These are phyloP conservation scores for Scyliorhinus canicula DNA, from an alignment of 2,797 vertebrate genomes.

Conservation along the genomic window DNA sequence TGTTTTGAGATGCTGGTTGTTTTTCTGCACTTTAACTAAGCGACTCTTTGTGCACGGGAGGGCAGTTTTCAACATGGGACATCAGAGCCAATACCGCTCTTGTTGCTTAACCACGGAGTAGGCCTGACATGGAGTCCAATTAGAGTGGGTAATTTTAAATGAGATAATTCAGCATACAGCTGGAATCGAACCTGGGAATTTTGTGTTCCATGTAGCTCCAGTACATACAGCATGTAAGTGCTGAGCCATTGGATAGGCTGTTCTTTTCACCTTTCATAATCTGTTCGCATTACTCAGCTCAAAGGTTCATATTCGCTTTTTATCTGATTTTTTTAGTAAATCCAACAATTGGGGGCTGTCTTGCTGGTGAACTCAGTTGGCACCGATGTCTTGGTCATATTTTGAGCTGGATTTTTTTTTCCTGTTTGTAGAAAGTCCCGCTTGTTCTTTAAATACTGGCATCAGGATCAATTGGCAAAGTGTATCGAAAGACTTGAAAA, in stretches of 20 bases:
- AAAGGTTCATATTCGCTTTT: not conserved
- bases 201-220: not conserved
- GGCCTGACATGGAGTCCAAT: not conserved
- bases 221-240: not conserved
- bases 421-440: constrained; percentile 53
- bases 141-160: not conserved
- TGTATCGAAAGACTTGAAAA: constrained; percentile 51
- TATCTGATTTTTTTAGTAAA: not conserved
- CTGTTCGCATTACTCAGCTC: not conserved
- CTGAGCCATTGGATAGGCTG: not conserved
- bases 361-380: not conserved
- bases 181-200: not conserved
- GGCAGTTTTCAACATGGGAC: not conserved
- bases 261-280: not conserved
- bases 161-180: not conserved
- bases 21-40: not conserved
- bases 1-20: not conserved
- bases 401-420: constrained; percentile 36
- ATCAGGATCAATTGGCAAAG: constrained; percentile 60
- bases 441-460: constrained; percentile 70
- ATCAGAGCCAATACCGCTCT: not conserved
- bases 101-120: not conserved
- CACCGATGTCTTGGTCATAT: not conserved
- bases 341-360: not conserved
- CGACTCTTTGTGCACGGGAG: not conserved